phyloP scores from a whole-genome alignment of 2,888 invertebrate genomes.

The Cactoblastis cactorum region DNA sequence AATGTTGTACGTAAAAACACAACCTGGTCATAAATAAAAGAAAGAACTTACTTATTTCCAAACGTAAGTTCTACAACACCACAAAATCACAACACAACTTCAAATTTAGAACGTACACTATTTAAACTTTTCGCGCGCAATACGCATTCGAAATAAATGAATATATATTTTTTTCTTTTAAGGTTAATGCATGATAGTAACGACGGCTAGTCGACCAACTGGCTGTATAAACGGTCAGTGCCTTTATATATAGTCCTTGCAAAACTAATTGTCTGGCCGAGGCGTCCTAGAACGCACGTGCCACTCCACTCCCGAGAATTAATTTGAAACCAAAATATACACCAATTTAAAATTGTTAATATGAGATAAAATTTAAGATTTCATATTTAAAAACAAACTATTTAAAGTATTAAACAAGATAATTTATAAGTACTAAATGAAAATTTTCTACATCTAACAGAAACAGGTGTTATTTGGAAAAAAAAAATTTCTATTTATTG shows the following conservation, averaged over 20 bases:
- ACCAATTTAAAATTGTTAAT: neutral
- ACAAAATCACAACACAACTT: conserved; percentile 22
- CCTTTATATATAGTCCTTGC: conserved; percentile 27
- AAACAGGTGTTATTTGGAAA: no score
- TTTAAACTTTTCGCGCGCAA: conserved; percentile 28
- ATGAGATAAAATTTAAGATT: no score
- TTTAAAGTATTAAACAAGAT: no score
- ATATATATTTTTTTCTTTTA: conserved; percentile 21
- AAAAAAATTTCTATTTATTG: no score
- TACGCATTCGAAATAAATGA: conserved; percentile 15
- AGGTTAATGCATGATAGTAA: conserved; percentile 25
- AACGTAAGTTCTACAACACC: conserved; percentile 12
- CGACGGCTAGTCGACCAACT: conserved; percentile 18
- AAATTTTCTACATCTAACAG: no score
- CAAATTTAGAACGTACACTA: conserved; percentile 20
- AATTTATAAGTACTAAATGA: no score
- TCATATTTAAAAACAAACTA: no score
- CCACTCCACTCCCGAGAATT: conserved; percentile 16
- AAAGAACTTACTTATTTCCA: conserved; percentile 13
- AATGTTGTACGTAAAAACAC: no score
- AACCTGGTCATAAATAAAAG: no score
- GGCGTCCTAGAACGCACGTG: conserved; percentile 22
- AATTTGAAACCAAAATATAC: neutral
- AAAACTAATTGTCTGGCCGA: conserved; percentile 17
- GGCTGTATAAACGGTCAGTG: conserved; percentile 16